A percentile compares a stretch with the other conserved stretches of the same genome.
These are phyloP conservation scores for Hemaris fuciformis DNA, from an alignment of 2,888 invertebrate genomes.

Conservation along the genomic window DNA sequence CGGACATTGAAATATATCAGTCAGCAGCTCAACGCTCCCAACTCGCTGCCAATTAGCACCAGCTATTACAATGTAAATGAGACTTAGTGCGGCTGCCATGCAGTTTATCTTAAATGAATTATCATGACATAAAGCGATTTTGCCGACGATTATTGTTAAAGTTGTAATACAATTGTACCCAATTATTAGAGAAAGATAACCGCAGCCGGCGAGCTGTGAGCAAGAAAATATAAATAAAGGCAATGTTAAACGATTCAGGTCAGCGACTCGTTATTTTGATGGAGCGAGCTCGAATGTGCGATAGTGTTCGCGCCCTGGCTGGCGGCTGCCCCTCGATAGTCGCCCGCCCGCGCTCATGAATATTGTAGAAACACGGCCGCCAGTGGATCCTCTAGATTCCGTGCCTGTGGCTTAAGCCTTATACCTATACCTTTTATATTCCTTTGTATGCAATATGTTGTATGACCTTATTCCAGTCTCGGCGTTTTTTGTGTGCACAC, in stretches of 20 bases:
- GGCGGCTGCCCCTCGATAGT: conserved; percentile 31
- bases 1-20: neutral
- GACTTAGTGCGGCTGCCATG: neutral
- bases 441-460: conserved; percentile 41
- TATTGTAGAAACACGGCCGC: conserved; percentile 61
- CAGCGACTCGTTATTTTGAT: conserved; percentile 66
- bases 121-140: neutral
- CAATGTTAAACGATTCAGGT: conserved; percentile 63
- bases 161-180: neutral
- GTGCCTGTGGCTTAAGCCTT: conserved; percentile 48
- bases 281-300: conserved; percentile 60
- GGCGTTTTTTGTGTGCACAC: conserved; percentile 37
- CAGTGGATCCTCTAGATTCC: conserved; percentile 59
- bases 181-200: neutral
- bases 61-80: neutral
- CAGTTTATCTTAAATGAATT: neutral
- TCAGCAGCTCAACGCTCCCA: neutral
- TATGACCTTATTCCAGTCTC: conserved; percentile 18
- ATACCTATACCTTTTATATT: conserved; percentile 46
- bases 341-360: conserved; percentile 58
- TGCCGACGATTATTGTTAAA: neutral
- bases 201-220: neutral
- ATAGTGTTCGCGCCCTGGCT: conserved; percentile 47
- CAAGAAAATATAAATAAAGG: conserved; percentile 35
- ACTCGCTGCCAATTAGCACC: neutral